Conservation (phyloP, 2,113 vertebrate species). For the Tringa solitaria region DNA sequence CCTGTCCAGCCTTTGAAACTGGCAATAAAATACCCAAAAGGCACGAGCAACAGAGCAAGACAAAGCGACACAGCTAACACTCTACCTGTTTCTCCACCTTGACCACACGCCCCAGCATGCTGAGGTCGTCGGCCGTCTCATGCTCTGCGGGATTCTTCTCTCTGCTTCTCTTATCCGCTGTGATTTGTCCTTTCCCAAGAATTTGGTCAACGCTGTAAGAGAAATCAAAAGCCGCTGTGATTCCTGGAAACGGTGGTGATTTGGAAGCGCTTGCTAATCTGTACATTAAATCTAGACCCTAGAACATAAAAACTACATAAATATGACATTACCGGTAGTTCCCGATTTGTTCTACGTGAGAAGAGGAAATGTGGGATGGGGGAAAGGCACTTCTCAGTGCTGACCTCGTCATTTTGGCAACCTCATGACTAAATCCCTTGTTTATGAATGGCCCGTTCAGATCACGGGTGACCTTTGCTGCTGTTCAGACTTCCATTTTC, state of each 20-base stretch:
- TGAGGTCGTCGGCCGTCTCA: constrained; percentile 89
- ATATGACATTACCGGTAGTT: not conserved
- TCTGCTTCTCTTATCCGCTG: constrained; percentile 91
- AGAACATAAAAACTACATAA: not conserved
- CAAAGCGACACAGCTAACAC: not conserved
- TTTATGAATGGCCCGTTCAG: not conserved
- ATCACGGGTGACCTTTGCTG: not conserved
- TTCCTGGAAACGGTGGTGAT: not conserved
- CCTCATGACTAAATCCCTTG: not conserved
- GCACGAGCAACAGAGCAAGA: not conserved
- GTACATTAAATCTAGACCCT: too few relatives aligned
- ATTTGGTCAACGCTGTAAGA: constrained; percentile 92
- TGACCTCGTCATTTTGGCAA: not conserved
- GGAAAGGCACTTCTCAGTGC: not conserved
- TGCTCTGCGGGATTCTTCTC: constrained; percentile 91
- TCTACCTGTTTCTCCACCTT: constrained; percentile 97
- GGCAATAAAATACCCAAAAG: not conserved
- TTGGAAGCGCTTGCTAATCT: not conserved
- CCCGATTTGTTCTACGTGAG: not conserved
- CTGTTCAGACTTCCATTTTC: not conserved
- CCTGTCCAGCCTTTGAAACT: not conserved
- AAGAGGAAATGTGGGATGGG: not conserved
- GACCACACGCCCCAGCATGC: constrained; percentile 95
- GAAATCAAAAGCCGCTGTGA: constrained; percentile 21
- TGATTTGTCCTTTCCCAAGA: constrained; percentile 94